phyloP scores from a whole-genome alignment of 2,888 invertebrate species.

The Tenthredo notha region DNA sequence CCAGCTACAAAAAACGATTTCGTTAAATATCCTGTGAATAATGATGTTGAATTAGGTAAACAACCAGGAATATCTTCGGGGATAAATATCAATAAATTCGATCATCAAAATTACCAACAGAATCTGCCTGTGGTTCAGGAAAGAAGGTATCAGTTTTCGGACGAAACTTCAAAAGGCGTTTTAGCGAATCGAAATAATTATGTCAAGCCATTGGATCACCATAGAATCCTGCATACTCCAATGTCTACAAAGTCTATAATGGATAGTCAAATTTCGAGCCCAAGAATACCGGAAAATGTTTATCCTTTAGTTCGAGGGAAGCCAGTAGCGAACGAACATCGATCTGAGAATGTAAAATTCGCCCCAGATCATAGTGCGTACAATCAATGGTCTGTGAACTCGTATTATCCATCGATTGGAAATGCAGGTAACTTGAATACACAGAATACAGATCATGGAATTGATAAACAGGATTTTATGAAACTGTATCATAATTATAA shows the following conservation, averaged over 20 bases:
- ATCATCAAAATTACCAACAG: background rate
- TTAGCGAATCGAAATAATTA: background rate
- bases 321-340: background rate
- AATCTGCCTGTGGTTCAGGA: background rate
- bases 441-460: background rate
- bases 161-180: background rate
- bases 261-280: background rate
- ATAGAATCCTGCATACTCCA: background rate
- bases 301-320: background rate
- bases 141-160: background rate
- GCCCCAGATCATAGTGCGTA: background rate
- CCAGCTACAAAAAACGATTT: background rate
- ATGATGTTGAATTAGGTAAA: background rate
- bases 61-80: background rate
- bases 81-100: background rate
- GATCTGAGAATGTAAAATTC: background rate
- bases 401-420: constrained; percentile 14
- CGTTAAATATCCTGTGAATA: background rate
- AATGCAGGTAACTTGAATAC: background rate
- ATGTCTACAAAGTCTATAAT: background rate
- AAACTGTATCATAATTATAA: background rate
- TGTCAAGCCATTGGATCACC: background rate
- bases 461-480: background rate
- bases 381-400: background rate
- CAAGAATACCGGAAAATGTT: background rate